Evolutionary conservation across 2,888 invertebrate genomes (phyloP), one percentile per base, ranked within the genome.

Genomic region (Drosophila subsilvestris): DNA sequence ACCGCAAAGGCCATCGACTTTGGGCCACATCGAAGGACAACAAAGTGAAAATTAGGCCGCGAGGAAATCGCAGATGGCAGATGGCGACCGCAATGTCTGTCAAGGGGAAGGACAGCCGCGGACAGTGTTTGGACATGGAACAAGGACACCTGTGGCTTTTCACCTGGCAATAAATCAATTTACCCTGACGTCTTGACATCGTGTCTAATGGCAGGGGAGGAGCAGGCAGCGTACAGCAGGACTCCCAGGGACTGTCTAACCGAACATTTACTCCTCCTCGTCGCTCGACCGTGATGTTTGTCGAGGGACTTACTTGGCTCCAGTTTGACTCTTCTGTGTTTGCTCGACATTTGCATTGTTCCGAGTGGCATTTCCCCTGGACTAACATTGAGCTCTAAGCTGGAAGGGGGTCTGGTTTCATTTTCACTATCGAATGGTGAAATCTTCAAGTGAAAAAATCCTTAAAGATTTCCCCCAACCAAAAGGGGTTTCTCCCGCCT

Each of bases 121-220:
- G 73, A 63, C 67, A 20, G 59, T 2, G 50, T 7, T 43, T 44
- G 53, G 59, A 63, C 63, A 25, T 17, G 60, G 37, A 57, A 74
- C 79, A 67, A 63, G 81, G 79, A 79, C 79, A 82, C 81, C 78
- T 84, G 84, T 82, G 80, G 84, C 81, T 84, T 82, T 57, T 68
- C 72, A 66, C 48, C 55, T 22, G 76, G 80, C 71, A 81, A 84
- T 81, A 81, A 80, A 80, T 80, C 81, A 81, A 79, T 75, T 82
- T 66, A 49, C 56, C 54, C 49, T 78, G 73, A 74, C 78, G 61
- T 79, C 79, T 76, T 84, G 82, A 80, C 82, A 78, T 73, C 62
- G 58, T 71, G 65, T 75, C 76, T 69, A 79, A 79, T 76, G 37
- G 37, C 12, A 25, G 3, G 79, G 72, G 63, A 32, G 53, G 57